phyloP scores from a whole-genome alignment of 2,797 vertebrate species.

The Coregonus suidteri region DNA sequence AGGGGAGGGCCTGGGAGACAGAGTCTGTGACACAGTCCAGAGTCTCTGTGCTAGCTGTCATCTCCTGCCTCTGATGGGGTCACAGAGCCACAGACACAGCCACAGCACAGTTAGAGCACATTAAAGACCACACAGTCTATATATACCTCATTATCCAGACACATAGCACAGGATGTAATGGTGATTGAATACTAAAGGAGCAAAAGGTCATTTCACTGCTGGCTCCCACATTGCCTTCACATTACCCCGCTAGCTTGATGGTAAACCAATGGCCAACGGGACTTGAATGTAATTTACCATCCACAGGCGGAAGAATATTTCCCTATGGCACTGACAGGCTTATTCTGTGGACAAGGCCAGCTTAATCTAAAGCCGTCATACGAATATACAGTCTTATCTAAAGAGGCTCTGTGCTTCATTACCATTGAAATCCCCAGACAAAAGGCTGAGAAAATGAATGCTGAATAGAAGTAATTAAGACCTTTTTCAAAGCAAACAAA shows the following conservation, averaged over 20 bases:
- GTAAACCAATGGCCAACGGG: constrained; percentile 36
- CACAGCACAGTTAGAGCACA: background rate
- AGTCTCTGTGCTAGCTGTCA: constrained; percentile 83
- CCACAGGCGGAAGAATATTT: constrained; percentile 44
- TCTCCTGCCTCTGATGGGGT: constrained; percentile 79
- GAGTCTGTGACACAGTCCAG: constrained; percentile 51
- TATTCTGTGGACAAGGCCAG: constrained; percentile 34
- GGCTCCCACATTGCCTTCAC: constrained; percentile 16
- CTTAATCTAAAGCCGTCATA: constrained; percentile 50
- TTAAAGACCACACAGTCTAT: too few relatives aligned
- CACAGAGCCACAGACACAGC: constrained; percentile 11
- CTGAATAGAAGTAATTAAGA: constrained; percentile 3
- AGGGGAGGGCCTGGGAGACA: constrained; percentile 86
- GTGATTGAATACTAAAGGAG: constrained; percentile 39
- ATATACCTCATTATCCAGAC: constrained; percentile 42
- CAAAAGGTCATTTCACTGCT: constrained; percentile 45
- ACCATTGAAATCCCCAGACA: constrained; percentile 67
- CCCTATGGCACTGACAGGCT: constrained; percentile 40
- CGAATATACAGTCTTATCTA: constrained; percentile 64
- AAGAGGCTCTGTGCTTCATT: constrained; percentile 69
- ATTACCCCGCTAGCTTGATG: constrained; percentile 19
- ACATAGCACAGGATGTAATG: constrained; percentile 41
- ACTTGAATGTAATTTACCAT: constrained; percentile 42
- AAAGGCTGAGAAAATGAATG: constrained; percentile 55
- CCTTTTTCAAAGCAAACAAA: constrained; percentile 69